These are phyloP conservation scores for Limnephilus lunatus DNA, from an alignment of 2,888 invertebrate genomes.

Conservation along the genomic window DNA sequence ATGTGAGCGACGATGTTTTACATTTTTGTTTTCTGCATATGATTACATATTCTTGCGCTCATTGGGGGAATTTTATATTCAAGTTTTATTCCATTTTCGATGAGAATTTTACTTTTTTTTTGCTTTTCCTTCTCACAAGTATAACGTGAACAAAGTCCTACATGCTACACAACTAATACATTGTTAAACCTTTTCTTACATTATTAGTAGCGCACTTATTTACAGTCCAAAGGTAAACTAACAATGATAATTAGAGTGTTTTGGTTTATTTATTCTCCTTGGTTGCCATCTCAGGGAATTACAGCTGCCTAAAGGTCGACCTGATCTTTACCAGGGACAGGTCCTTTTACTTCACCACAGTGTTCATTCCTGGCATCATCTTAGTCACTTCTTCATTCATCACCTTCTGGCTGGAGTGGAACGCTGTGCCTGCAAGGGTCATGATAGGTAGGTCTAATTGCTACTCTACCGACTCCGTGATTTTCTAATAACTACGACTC, in stretches of 20 bases:
- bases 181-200: background rate
- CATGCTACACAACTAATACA: background rate
- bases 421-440: constrained; percentile 96
- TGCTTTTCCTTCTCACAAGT: background rate
- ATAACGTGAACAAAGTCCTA: background rate
- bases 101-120: background rate
- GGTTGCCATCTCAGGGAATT: constrained; percentile 84
- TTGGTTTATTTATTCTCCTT: constrained; percentile 47
- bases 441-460: constrained; percentile 89
- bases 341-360: constrained; percentile 97
- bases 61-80: too few relatives aligned
- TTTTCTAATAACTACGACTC: background rate
- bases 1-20: too few relatives aligned
- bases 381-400: constrained; percentile 97
- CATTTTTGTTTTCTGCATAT: too few relatives aligned
- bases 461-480: background rate
- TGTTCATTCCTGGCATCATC: constrained; percentile 97
- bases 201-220: background rate
- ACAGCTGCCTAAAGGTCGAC: constrained; percentile 96
- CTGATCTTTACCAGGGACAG: constrained; percentile 96
- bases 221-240: background rate
- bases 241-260: background rate
- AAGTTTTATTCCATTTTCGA: background rate
- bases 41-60: too few relatives aligned
- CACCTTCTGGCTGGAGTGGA: constrained; percentile 98